Evolutionary conservation across 2,113 vertebrate species (phyloP), one percentile per base, ranked within the genome.

Genomic region (Coturnix japonica): DNA sequence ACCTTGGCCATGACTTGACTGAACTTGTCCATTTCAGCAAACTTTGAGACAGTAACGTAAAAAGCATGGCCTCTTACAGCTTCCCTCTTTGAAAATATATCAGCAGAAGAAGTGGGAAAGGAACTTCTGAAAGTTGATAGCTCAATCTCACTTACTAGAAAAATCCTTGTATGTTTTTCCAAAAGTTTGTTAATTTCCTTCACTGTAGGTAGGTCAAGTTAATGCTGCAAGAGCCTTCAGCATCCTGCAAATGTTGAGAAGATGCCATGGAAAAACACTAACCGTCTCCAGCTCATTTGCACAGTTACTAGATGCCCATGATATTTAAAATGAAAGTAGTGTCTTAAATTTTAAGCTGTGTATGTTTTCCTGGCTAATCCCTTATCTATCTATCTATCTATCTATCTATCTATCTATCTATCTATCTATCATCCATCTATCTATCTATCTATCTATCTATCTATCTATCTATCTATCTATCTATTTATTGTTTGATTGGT

Each of bases 121-220:
- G 6, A 35, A n/a, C 31, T 35, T 26, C 30, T 30, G 20, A 81
- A 71, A 57, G 26, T 5, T 35, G 33, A 35, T 37, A 81, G 28
- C 30, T 77, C 19, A 64, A 11, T 84, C 73, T 85, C 12, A 16
- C 12, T 85, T 84, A 41, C 28, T 63, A 41, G 54, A 65, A 76
- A 94, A 72, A 59, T 72, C 4, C 10, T 65, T 95, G 23, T 95
- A 33, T 63, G 28, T 80, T 96, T 94, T 95, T 86, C 63, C 44
- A 37, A 67, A 88, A 76, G 7, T 7, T 0, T 79, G 69, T 90
- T 75, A 73, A 64, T 84, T 89, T 91, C 76, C 35, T 78, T 33
- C 28, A 64, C 4, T 51, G 66, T 54, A 26, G 56, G 16, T 56
- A 72, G 66, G 70, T 17, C 15, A 23, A 23, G 3, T 59, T 44